Percentiles rank a stretch among this genome's conserved stretches.
These are phyloP conservation scores for Plebejus melissa DNA, from an alignment of 2,888 invertebrate species.

Conservation along the genomic window DNA sequence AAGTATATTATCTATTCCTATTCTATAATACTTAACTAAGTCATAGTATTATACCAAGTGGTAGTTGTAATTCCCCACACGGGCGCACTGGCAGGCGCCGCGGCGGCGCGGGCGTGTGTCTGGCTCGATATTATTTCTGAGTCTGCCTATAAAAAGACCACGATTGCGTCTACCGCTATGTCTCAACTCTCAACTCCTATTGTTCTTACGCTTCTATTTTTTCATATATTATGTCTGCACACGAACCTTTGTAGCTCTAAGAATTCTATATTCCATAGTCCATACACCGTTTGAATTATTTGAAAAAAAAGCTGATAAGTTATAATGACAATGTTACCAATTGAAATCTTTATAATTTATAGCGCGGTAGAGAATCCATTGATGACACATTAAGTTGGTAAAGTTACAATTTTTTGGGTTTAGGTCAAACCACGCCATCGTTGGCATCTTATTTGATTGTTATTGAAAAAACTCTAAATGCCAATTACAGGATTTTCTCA, in stretches of 20 bases:
- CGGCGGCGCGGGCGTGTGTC: conserved; percentile 46
- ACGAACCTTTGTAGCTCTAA: background rate
- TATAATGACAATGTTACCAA: no score
- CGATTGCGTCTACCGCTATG: conserved; percentile 56
- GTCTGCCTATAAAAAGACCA: conserved; percentile 62
- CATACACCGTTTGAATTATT: no score
- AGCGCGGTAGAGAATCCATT: no score
- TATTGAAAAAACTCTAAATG: no score
- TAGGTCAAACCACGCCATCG: no score
- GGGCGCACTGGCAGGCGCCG: conserved; percentile 33
- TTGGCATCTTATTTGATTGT: no score
- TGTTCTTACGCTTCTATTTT: conserved; percentile 35
- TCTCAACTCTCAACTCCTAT: conserved; percentile 43
- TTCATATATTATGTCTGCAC: conserved; percentile 24
- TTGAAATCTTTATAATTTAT: no score
- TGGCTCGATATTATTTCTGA: conserved; percentile 58
- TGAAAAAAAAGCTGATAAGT: no score
- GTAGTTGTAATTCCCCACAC: conserved; percentile 24
- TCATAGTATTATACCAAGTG: background rate
- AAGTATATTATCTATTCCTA: no score
- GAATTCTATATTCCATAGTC: background rate
- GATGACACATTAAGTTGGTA: no score
- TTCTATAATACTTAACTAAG: background rate
- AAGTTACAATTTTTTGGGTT: no score
- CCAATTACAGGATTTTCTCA: no score